These are phyloP conservation scores for Linepithema humile DNA, from an alignment of 1,140 invertebrate species.

Conservation along the genomic window DNA sequence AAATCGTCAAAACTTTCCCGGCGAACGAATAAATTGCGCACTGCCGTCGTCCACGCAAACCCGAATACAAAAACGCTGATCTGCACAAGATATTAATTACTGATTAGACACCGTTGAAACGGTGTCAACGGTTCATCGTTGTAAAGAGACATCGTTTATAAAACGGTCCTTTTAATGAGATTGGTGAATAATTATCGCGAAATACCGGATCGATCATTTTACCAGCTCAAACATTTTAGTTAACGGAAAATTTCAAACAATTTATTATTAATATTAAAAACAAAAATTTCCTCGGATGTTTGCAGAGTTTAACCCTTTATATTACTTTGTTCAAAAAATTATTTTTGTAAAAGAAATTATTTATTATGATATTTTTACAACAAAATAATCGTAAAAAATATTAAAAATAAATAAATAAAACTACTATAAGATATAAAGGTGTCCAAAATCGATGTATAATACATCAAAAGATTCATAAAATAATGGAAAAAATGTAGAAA, in stretches of 20 bases:
- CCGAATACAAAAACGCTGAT: not conserved
- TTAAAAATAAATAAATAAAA: too few relatives aligned
- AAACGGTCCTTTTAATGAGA: not conserved
- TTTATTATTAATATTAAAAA: not conserved
- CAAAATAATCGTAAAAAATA: too few relatives aligned
- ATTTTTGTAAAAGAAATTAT: too few relatives aligned
- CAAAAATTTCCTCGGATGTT: not conserved
- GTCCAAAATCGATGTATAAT: too few relatives aligned
- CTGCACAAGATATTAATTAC: conserved; percentile 42
- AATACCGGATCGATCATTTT: not conserved
- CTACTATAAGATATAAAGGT: too few relatives aligned
- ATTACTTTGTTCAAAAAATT: too few relatives aligned
- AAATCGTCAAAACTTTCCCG: conserved; percentile 29
- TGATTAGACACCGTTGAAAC: conserved; percentile 24
- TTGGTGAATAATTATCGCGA: not conserved
- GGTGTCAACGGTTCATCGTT: not conserved
- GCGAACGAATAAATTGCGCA: not conserved
- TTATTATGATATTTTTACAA: too few relatives aligned
- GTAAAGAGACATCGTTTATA: not conserved
- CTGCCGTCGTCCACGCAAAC: not conserved
- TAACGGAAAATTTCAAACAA: not conserved
- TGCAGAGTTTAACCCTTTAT: not conserved
- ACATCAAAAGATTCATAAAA: too few relatives aligned
- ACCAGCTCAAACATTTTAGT: too few relatives aligned
- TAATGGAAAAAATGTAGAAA: too few relatives aligned